Conservation (phyloP, 92 coral and sea anemone genomes). For the Siderastrea siderea region DNA sequence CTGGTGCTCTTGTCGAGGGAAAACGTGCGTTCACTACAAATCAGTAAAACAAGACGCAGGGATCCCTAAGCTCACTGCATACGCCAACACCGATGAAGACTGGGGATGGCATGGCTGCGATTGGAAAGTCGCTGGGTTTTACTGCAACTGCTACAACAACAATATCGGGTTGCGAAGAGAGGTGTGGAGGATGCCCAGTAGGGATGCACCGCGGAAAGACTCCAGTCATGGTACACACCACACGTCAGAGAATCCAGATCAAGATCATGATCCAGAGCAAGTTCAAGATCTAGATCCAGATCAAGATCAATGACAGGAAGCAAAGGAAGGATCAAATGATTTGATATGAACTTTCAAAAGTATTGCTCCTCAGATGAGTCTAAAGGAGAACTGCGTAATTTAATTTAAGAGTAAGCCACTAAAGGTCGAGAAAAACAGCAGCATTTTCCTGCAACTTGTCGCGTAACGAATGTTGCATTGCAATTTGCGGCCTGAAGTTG, state of each 20-base stretch:
- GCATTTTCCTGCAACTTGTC: too few relatives aligned
- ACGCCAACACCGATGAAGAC: not conserved
- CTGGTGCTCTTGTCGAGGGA: conserved; percentile 41
- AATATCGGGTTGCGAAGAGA: not conserved
- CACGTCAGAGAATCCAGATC: not conserved
- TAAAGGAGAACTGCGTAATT: too few relatives aligned
- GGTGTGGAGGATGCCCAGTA: conserved; percentile 19
- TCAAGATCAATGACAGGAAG: too few relatives aligned
- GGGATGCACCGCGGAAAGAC: not conserved
- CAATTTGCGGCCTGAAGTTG: too few relatives aligned
- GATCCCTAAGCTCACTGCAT: not conserved
- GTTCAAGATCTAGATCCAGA: too few relatives aligned
- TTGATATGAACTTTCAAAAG: too few relatives aligned
- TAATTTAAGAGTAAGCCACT: too few relatives aligned
- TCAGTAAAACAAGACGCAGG: conserved; percentile 3
- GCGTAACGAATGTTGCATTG: too few relatives aligned
- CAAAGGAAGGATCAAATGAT: too few relatives aligned
- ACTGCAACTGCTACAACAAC: conserved; percentile 31
- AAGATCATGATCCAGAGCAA: not conserved
- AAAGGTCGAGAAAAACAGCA: too few relatives aligned
- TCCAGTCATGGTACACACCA: not conserved
- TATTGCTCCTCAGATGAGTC: too few relatives aligned
- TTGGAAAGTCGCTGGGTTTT: conserved; percentile 36
- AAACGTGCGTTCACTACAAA: conserved; percentile 42
- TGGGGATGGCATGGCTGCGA: conserved; percentile 52